These are phyloP conservation scores for Euglossa dilemma DNA, from an alignment of 1,140 invertebrate genomes.

Conservation along the genomic window DNA sequence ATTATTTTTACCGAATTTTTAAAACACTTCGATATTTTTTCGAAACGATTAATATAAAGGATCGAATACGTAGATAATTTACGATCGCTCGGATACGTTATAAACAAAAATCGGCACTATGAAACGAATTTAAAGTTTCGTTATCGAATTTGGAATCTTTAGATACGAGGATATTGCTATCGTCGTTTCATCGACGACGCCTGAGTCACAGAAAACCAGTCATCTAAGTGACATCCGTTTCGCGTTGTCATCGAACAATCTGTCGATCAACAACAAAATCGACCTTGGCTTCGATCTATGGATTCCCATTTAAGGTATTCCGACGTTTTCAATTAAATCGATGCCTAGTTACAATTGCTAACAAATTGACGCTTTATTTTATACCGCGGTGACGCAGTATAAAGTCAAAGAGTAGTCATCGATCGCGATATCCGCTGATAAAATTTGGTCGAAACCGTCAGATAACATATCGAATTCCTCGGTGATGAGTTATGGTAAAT, in stretches of 20 bases:
- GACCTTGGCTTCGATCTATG: constrained; percentile 18
- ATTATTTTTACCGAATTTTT: too few species aligned
- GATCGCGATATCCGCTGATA: constrained; percentile 3
- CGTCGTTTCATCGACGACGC: neutral
- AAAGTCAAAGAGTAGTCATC: neutral
- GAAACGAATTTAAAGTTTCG: neutral
- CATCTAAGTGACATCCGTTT: neutral
- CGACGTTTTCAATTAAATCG: neutral
- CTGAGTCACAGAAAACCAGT: neutral
- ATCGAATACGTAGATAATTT: too few species aligned
- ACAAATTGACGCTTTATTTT: neutral
- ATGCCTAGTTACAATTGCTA: neutral
- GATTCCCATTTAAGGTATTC: neutral
- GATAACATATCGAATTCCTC: neutral
- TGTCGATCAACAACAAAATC: neutral
- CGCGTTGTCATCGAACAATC: neutral
- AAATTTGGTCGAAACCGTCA: neutral
- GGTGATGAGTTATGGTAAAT: neutral
- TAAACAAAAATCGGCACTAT: neutral
- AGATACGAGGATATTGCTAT: neutral
- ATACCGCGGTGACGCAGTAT: neutral
- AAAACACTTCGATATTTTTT: too few species aligned
- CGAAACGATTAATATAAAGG: too few species aligned
- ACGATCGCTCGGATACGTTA: neutral
- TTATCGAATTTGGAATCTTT: constrained; percentile 3